phyloP scores from a whole-genome alignment of 53 echinoderm and acorn worm genomes.

The Temnopleurus reevesii region DNA sequence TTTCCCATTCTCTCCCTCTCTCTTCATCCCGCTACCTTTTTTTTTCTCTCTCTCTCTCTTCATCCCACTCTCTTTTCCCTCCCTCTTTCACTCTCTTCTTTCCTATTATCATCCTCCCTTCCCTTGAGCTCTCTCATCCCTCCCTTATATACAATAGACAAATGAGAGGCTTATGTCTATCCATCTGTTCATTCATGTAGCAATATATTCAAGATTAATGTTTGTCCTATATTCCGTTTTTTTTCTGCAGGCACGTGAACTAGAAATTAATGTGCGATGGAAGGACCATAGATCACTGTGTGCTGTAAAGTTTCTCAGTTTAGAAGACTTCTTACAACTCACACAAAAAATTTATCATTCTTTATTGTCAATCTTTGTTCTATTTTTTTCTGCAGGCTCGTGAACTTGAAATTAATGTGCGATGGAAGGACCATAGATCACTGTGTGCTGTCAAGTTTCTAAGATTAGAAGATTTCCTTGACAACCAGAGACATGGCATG shows the following conservation, averaged over 20 bases:
- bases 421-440: conserved; percentile 87
- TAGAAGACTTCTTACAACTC: conserved; percentile 73
- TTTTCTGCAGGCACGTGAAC: conserved; percentile 74
- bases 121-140: no score
- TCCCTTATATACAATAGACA: no score
- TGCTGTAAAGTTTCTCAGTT: conserved; percentile 79
- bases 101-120: not conserved
- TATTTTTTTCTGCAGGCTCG: conserved; percentile 63
- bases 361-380: not conserved
- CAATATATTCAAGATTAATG: no score
- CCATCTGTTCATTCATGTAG: no score
- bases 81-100: not conserved
- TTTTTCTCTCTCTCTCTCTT: not conserved
- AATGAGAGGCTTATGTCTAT: no score
- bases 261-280: conserved; percentile 81
- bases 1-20: no score
- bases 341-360: not conserved
- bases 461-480: conserved; percentile 91
- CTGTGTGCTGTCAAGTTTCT: conserved; percentile 90
- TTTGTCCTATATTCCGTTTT: no score
- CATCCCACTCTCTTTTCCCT: not conserved
- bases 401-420: conserved; percentile 85
- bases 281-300: conserved; percentile 82
- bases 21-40: not conserved
- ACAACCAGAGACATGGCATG: conserved; percentile 91